Base-by-base conservation (phyloP, 2,113 vertebrate genomes). In the Cricetomys ansorgei region DNA sequence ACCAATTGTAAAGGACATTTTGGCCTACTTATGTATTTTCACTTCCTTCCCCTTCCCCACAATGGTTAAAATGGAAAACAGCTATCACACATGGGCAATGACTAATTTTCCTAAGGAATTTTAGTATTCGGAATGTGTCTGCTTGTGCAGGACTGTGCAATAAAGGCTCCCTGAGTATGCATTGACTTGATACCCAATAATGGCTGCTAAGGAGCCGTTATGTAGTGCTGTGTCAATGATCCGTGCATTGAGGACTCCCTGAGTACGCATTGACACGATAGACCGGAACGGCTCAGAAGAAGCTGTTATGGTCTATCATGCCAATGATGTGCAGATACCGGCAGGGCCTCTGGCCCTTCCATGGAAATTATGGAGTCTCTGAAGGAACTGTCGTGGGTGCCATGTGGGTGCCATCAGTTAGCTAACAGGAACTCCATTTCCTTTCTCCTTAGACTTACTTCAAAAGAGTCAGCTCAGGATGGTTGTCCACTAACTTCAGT, bases 111-210 rank as follows among this genome's bases (percentile, higher is more conserved):
- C 98, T 95, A 97, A 87, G 97, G 97, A 98, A 98, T 98, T 98
- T 99, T 98, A 98, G 98, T 97, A 99, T 99, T 98, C 98, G 98
- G 98, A 98, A 96, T 96, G 97, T 98, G 98, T 98, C 98, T 98
- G 98, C 97, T 98, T 97, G 98, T 91, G 96, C 98, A 98, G 98
- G 98, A 97, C 98, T 98, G 96, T 97, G 98, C 92, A 85, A 97
- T 99, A 99, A 98, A 98, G 98, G 97, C 98, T 99, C 98, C 98
- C 98, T 98, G 97, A 98, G 98, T 99, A 98, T 98, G 98, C 98
- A 98, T 99, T 99, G 98, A 98, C 98, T 99, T 98, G 98, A 98
- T 98, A 98, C 98, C 98, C 98, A 97, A 95, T 99, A 99, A 99
- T 98, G 98, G 98, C 98, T 98, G 99, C 98, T 98, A 98, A 98